phyloP scores from a whole-genome alignment of 2,797 vertebrate genomes.

The Phataginus tetradactyla region DNA sequence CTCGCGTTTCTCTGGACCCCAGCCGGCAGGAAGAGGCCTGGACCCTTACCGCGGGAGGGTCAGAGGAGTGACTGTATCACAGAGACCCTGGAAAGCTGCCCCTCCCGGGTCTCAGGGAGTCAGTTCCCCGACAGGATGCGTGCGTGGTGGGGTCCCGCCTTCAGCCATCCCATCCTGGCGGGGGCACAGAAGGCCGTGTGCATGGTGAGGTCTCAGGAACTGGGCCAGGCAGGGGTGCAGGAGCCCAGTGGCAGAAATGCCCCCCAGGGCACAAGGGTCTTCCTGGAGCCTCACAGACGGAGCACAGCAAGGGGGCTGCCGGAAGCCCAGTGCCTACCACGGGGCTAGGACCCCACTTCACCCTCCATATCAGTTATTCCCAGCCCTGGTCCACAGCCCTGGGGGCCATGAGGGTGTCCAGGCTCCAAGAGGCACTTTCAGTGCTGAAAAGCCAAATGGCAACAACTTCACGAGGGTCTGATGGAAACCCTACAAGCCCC shows the following conservation, averaged over 20 bases:
- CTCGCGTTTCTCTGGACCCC: neutral
- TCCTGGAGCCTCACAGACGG: neutral
- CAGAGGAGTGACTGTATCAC: accelerated
- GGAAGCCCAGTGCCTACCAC: neutral
- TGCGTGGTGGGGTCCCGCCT: accelerated
- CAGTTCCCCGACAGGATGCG: neutral
- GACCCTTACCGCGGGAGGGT: accelerated
- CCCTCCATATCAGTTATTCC: neutral
- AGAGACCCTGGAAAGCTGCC: neutral
- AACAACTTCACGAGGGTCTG: accelerated
- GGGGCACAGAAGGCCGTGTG: too few species aligned
- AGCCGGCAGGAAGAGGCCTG: neutral
- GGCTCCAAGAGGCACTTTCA: neutral
- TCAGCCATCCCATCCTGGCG: neutral
- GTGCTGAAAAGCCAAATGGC: neutral
- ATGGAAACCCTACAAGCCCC: neutral
- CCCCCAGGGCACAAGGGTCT: neutral
- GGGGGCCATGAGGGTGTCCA: neutral
- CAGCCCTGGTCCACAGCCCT: neutral
- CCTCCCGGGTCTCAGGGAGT: neutral
- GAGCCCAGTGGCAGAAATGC: neutral
- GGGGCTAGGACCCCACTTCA: accelerated
- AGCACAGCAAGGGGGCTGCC: neutral
- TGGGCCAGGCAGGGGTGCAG: neutral
- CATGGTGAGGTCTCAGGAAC: neutral